phyloP scores from a whole-genome alignment of 2,888 invertebrate genomes.

The Tridacna gigas region DNA sequence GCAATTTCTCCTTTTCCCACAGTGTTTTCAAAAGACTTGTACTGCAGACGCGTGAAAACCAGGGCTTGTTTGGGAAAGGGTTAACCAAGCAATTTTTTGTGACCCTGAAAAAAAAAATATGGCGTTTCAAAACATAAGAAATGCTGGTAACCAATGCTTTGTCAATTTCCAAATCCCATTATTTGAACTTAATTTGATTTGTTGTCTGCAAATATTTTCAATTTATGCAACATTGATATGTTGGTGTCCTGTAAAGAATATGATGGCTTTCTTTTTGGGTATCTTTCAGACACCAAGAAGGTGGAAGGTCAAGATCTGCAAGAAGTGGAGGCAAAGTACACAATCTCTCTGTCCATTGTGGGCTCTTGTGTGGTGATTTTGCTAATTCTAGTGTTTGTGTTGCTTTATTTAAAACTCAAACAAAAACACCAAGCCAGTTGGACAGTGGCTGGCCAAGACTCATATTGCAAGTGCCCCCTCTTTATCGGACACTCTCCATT shows the following conservation, averaged over 20 bases:
- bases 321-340: constrained; percentile 66
- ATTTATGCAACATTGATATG: too few species aligned
- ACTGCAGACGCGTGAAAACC: too few species aligned
- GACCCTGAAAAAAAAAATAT: neutral
- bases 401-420: constrained; percentile 66
- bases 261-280: neutral
- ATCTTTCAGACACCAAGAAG: neutral
- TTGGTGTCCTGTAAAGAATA: too few species aligned
- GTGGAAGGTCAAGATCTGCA: constrained; percentile 23
- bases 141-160: too few species aligned
- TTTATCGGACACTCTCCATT: constrained; percentile 56
- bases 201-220: too few species aligned
- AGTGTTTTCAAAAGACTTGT: neutral
- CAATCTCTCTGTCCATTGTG: constrained; percentile 67
- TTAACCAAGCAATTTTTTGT: neutral
- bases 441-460: constrained; percentile 62
- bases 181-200: too few species aligned
- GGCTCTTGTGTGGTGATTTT: constrained; percentile 65
- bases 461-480: constrained; percentile 62
- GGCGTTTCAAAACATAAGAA: neutral
- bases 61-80: neutral
- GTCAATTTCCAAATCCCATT: too few species aligned
- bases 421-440: constrained; percentile 62
- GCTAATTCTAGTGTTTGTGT: constrained; percentile 64
- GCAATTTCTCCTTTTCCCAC: neutral